Base-by-base conservation (phyloP, 2,888 invertebrate species). In the Calliphora vomitoria region DNA sequence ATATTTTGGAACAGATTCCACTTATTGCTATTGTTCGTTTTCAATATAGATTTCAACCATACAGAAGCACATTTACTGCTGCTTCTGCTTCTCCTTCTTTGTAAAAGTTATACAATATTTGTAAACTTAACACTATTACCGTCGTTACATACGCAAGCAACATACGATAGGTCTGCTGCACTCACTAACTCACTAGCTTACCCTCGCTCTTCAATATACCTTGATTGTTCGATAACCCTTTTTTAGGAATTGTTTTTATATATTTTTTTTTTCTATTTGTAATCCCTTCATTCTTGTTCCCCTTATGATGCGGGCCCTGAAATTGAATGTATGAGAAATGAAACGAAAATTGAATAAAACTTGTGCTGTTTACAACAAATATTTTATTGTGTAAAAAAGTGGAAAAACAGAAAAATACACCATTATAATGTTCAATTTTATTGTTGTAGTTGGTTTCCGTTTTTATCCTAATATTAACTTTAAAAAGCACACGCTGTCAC, bases 341-440 rank as follows among this genome's bases (percentile, higher is more conserved):
- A 20, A 47, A 69, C n/a, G 47, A 71, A 76, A 83, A 78, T 82
- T 20, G 50, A 69, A 82, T 82, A 76, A 83, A 82, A 71, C 35
- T 76, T 58, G 38, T 78, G 72, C 78, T 84, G 83, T 84, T 72
- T 84, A 47, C 47, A 84, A 72, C 78, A 79, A 84, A 72, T 72
- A 72, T 84, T 84, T 69, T 83, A 53, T 25, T 35, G 11, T 44
- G 41, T 69, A 55, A 55, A 72, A 25, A 55, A n/a, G 35, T 31
- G 60, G 44, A 44, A 31, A 60, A 60, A 60, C 25, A 25, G 25
- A 8, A 44, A 71, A 58, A 72, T 66, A 71, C 38, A 31, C 53
- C 53, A 82, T 62, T 82, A 76, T 64, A 83, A 83, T 53, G 53
- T 44, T 20, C 13, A 72, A 47, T 79, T 79, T 68, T 79, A 68